A percentile compares a stretch with the other conserved stretches of the same genome.
These are phyloP conservation scores for Probaryconus sp. DNA, from an alignment of 1,140 invertebrate species.

Conservation along the genomic window DNA sequence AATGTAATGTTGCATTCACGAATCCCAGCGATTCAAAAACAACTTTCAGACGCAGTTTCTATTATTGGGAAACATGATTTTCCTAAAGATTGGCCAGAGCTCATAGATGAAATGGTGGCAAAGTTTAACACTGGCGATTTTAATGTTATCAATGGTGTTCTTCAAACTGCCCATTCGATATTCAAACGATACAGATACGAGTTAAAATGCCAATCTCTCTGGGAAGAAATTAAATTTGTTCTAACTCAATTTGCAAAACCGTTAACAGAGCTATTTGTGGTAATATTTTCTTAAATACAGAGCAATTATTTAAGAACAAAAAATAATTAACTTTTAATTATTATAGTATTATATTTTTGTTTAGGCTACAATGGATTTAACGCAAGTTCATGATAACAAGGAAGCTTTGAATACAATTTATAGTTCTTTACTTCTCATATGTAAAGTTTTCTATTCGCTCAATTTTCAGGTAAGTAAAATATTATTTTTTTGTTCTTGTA, in stretches of 20 bases:
- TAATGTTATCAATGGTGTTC: conserved; percentile 95
- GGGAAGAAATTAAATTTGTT: conserved; percentile 98
- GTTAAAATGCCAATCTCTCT: conserved; percentile 95
- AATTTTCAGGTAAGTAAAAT: conserved; percentile 88
- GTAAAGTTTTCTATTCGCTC: conserved; percentile 97
- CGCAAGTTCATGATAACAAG: conserved; percentile 87
- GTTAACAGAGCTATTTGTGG: conserved; percentile 93
- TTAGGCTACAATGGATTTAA: conserved; percentile 91
- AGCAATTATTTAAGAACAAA: not conserved
- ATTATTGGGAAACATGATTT: conserved; percentile 97
- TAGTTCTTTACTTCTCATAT: conserved; percentile 92
- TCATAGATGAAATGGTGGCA: conserved; percentile 94
- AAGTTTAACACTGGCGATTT: conserved; percentile 95
- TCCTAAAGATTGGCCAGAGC: conserved; percentile 94
- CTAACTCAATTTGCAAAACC: conserved; percentile 95
- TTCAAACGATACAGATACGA: conserved; percentile 98
- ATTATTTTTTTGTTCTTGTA: conserved; percentile 9
- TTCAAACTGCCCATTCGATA: conserved; percentile 96
- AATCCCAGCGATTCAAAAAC: conserved; percentile 93
- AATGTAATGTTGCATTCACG: conserved; percentile 92
- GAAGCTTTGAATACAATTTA: conserved; percentile 93
- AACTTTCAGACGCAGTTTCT: conserved; percentile 96
- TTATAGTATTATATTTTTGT: conserved; percentile 46
- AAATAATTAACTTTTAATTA: conserved; percentile 22
- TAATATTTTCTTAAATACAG: conserved; percentile 73